These are phyloP conservation scores for Tipula lateralis DNA, from an alignment of 2,888 invertebrate genomes.

Conservation along the genomic window DNA sequence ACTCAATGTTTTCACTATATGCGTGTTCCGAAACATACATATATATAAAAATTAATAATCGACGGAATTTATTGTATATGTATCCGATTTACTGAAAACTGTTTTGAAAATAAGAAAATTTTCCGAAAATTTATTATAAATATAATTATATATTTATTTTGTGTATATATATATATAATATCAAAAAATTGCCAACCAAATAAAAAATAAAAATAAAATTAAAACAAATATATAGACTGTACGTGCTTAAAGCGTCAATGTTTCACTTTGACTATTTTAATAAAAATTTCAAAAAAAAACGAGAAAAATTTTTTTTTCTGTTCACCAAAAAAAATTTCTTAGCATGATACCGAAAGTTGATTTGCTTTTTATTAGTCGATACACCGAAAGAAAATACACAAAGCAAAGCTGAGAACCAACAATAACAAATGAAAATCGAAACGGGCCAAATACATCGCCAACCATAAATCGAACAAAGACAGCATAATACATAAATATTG, in stretches of 20 bases:
- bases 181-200: conserved; percentile 7
- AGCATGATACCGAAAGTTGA: conserved; percentile 32
- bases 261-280: conserved; percentile 51
- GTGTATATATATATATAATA: neutral
- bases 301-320: conserved; percentile 32
- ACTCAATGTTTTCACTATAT: neutral
- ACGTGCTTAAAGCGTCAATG: conserved; percentile 52
- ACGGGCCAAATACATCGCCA: neutral
- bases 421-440: neutral
- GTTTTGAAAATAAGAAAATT: neutral
- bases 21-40: neutral
- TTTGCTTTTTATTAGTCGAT: neutral
- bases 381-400: neutral
- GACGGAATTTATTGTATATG: conserved; percentile 27
- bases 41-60: neutral
- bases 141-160: no score
- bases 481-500: neutral
- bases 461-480: neutral
- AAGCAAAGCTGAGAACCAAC: neutral
- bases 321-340: conserved; percentile 39
- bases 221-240: conserved; percentile 35
- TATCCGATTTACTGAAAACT: neutral
- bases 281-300: conserved; percentile 42
- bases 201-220: conserved; percentile 12
- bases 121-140: neutral